These are phyloP conservation scores for Chlamydotis undulata DNA, from an alignment of 2,113 vertebrate species.

Conservation along the genomic window DNA sequence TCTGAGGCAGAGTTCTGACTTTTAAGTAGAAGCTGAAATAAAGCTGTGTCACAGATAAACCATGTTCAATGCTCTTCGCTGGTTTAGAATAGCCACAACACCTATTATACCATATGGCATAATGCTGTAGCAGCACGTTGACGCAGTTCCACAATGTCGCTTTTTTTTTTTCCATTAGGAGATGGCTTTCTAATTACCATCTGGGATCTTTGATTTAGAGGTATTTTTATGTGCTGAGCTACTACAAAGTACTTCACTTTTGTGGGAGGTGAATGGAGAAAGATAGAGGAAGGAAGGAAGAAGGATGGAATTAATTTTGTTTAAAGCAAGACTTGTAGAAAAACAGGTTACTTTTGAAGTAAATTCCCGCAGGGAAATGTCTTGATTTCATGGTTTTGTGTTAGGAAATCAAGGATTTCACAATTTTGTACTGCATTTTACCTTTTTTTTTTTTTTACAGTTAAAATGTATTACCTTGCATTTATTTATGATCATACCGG, in stretches of 20 bases:
- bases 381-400: background rate
- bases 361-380: background rate
- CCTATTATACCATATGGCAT: rapidly evolving
- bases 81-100: background rate
- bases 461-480: background rate
- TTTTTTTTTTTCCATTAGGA: background rate
- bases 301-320: background rate
- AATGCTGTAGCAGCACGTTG: background rate
- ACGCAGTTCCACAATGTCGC: background rate
- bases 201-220: background rate
- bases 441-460: background rate
- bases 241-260: background rate
- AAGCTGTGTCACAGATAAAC: background rate
- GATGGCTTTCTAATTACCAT: background rate
- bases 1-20: background rate
- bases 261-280: background rate
- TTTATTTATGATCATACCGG: background rate
- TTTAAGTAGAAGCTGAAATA: background rate
- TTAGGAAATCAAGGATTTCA: background rate
- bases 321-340: background rate
- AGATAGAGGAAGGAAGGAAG: background rate
- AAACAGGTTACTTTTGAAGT: background rate
- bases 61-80: background rate
- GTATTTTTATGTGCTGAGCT: background rate
- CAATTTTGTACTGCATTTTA: background rate